Evolutionary conservation across 2,797 vertebrate genomes (phyloP).

Genomic region (Zalophus californianus): DNA sequence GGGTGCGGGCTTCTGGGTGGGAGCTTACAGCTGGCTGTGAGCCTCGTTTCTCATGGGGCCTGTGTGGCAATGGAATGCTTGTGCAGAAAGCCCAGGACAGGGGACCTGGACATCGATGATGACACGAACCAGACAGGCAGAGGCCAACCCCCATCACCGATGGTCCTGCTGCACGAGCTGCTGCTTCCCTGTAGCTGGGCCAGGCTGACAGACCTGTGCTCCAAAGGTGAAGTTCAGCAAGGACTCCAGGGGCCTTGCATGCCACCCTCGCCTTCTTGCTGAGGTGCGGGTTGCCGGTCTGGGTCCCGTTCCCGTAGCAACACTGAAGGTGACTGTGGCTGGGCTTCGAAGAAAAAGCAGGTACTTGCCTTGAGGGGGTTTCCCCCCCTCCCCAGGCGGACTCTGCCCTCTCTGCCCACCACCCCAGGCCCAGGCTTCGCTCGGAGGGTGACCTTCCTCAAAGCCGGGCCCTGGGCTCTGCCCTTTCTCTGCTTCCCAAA

Average conservation of each 20-base stretch:
- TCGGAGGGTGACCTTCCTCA: not conserved
- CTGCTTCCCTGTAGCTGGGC: not conserved
- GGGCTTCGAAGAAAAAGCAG: not conserved
- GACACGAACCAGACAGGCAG: not conserved
- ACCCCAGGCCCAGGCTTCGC: not conserved
- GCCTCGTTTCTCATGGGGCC: not conserved
- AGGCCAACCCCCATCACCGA: not conserved
- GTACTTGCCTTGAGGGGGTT: not conserved
- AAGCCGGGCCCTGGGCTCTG: not conserved
- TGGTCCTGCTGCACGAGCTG: not conserved
- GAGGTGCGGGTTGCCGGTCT: not conserved
- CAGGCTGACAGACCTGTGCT: not conserved
- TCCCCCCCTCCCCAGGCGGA: not conserved
- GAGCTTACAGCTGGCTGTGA: not conserved
- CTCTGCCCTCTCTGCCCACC: not conserved
- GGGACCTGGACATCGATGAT: not conserved
- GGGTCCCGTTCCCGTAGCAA: not conserved
- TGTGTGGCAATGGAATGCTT: not conserved
- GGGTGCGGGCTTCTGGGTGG: not conserved
- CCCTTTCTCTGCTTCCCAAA: not conserved
- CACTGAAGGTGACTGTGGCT: not conserved
- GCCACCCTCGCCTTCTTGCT: not conserved
- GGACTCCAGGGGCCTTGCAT: not conserved
- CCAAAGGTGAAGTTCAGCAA: not conserved
- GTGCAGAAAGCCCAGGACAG: not conserved